phyloP scores from a whole-genome alignment of 2,888 invertebrate genomes.

The Pheosia gnoma region DNA sequence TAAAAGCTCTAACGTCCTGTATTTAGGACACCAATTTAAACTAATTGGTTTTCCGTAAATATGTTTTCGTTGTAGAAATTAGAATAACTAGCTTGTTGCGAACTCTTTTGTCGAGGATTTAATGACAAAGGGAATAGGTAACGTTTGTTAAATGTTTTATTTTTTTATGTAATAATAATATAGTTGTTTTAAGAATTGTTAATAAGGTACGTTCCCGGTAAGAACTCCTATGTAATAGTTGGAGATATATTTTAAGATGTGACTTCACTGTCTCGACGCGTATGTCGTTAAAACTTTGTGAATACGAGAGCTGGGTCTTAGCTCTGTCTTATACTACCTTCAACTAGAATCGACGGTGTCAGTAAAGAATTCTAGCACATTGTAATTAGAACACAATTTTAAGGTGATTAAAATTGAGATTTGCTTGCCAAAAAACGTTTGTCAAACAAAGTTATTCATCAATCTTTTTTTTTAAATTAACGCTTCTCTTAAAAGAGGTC shows the following conservation, averaged over 20 bases:
- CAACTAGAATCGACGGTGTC: background rate
- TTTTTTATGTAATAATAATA: no score
- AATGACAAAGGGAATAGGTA: background rate
- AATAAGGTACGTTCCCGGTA: no score
- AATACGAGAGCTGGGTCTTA: background rate
- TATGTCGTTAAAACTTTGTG: constrained; percentile 3
- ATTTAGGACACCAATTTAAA: background rate
- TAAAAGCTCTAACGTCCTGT: background rate
- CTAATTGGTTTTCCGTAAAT: background rate
- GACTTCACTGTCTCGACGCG: background rate
- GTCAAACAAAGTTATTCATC: no score
- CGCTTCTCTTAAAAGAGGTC: no score
- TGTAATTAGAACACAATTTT: no score
- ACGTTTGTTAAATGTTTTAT: background rate
- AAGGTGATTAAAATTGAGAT: no score
- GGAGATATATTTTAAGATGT: background rate
- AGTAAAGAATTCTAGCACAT: background rate
- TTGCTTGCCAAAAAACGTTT: no score
- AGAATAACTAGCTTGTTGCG: background rate
- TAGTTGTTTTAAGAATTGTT: no score
- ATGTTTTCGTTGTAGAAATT: background rate
- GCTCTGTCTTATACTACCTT: background rate
- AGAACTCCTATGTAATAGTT: background rate
- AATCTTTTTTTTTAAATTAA: no score
- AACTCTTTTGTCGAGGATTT: background rate